A percentile compares a stretch with the other conserved stretches of the same genome.
Conservation (phyloP, 2,113 vertebrate species). For the Pachyramphus minor region DNA sequence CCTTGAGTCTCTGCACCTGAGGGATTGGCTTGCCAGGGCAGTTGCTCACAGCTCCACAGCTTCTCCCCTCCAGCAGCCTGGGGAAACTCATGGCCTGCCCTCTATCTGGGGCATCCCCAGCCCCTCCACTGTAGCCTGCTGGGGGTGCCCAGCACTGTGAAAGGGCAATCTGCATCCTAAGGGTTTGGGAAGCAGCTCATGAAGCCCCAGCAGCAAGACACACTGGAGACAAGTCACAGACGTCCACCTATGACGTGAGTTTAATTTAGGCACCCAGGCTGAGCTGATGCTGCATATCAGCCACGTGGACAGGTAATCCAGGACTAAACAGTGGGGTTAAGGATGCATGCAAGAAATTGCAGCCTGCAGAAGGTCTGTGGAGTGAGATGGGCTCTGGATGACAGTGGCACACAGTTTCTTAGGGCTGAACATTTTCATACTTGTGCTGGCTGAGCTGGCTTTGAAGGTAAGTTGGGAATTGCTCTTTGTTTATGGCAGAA, state of each 20-base stretch:
- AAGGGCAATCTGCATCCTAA: rapidly evolving
- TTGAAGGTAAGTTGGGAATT: background rate
- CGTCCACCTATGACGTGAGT: rapidly evolving
- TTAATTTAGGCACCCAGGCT: background rate
- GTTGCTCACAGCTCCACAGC: background rate
- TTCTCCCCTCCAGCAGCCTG: background rate
- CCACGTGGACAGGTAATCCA: rapidly evolving
- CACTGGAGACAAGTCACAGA: background rate
- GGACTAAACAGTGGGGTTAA: background rate
- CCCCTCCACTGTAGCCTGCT: rapidly evolving
- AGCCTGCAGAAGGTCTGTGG: background rate
- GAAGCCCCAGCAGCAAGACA: background rate
- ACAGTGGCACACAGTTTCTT: too few relatives aligned
- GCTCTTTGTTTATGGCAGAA: background rate
- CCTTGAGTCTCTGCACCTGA: rapidly evolving
- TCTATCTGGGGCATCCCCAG: background rate
- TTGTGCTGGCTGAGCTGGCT: background rate
- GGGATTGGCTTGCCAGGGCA: rapidly evolving
- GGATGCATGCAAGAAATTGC: background rate
- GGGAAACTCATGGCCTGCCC: background rate
- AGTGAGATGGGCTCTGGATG: background rate
- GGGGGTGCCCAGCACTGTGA: rapidly evolving
- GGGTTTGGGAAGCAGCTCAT: background rate
- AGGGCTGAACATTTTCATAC: background rate
- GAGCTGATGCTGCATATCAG: background rate